Base-by-base conservation (phyloP, 1,140 invertebrate genomes). In the Drosophila prosaltans region DNA sequence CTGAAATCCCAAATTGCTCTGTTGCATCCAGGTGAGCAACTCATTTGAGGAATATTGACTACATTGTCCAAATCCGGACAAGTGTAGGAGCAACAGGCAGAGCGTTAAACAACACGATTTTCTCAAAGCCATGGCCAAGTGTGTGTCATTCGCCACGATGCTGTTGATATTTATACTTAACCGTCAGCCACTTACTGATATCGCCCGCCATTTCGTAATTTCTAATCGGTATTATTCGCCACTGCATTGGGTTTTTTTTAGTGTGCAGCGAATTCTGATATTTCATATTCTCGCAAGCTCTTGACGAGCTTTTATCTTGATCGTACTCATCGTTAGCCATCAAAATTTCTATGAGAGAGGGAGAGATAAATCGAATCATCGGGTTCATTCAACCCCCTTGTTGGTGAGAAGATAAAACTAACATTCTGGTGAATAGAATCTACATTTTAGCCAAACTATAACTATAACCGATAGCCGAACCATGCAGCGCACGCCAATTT, bases 1-100 rank as follows among this genome's bases (percentile, higher is more conserved):
- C 62, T 81, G 85, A 26, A 73, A 78, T 11, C 85, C 84, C 26
- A 89, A 72, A 39, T 90, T 89, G 41, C 81, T 90, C 0, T 36
- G 39, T 55, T 90, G 85, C 72, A 90, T 51, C 85, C 85, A 89
- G 8, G 51, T 71, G 2, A 89, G 61, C 61, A 89, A 63, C 3
- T 89, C 55, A 7, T 63, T 30, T 0, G 62, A 57, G 10, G 76
- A 78, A 26, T 69, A 89, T 1, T 48, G 69, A 2, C 5, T 9
- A 0, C 8, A 66, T 6, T 6, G 5, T 4, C 32, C 26, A 11
- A 28, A 21, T 3, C 65, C 72, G 4, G 41, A 36, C 6, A 76
- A 39, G 8, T 67, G 10, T 7, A 62, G 4, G 24, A 48, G 45
- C 24, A 26, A 9, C 40, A 36, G 2, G 32, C 54, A 16, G 41